phyloP scores from a whole-genome alignment of 2,888 invertebrate species.

The Amblyjoppa proteus region DNA sequence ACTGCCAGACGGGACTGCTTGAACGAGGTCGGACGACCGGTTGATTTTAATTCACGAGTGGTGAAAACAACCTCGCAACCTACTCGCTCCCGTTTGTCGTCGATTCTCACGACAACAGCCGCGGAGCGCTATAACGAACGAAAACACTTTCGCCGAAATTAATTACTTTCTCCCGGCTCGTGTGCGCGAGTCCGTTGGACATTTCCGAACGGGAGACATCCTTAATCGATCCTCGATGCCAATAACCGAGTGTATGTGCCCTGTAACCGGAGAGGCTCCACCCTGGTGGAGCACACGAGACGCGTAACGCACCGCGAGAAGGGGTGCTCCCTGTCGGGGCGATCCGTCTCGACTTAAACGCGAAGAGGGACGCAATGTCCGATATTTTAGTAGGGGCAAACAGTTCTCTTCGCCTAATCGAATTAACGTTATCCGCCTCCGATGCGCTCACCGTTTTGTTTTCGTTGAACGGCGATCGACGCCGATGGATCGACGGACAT shows the following conservation, averaged over 20 bases:
- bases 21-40: background rate
- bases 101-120: background rate
- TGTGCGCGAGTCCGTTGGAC: constrained; percentile 14
- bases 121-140: background rate
- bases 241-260: constrained; percentile 64
- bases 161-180: constrained; percentile 52
- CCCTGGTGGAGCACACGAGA: constrained; percentile 46
- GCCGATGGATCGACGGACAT: constrained; percentile 12
- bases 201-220: constrained; percentile 39
- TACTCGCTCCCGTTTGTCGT: background rate
- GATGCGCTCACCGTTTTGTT: constrained; percentile 7
- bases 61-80: constrained; percentile 12
- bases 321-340: constrained; percentile 27
- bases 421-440: constrained; percentile 66
- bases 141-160: constrained; percentile 30
- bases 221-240: constrained; percentile 65
- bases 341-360: constrained; percentile 53
- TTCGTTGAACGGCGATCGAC: constrained; percentile 15
- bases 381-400: constrained; percentile 30
- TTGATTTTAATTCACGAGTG: constrained; percentile 30
- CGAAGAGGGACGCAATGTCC: constrained; percentile 24
- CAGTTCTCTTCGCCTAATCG: constrained; percentile 59
- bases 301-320: constrained; percentile 20
- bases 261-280: constrained; percentile 64
- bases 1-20: background rate